Evolutionary conservation across 1,140 invertebrate genomes (phyloP), one percentile per base, ranked within the genome.

Genomic region (Stegodyphus dumicola): DNA sequence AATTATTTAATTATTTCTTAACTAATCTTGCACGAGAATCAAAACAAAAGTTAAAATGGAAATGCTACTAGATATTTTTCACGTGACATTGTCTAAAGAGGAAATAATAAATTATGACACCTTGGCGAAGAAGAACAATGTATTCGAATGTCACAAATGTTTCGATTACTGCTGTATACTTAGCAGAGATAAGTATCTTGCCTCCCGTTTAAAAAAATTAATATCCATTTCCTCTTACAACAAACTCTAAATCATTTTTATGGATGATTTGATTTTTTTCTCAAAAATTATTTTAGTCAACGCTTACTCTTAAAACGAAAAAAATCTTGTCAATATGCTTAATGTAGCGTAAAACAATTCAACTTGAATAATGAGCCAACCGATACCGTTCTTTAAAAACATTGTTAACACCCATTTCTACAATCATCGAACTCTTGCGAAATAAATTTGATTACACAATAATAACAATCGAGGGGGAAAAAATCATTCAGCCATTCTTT

Each of bases 381-480:
- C 74, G 65, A 85, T 85, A 77, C 64, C 48, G 15, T 76, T 69
- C 33, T 77, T 67, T 76, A 85, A 85, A 77, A 85, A 85, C 71
- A 77, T 60, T 76, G 81, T 77, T 85, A 85, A 85, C 81, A 85
- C 17, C 77, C 81, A 66, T 85, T 85, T 64, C 33, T 69, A 85
- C 64, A 76, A 69, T 70, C 74, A 77, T 76, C 65, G 73, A 85
- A 85, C 81, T 66, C 18, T 65, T 17, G 52, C 48, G 80, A 83
- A 85, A 85, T 85, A 85, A 85, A 85, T 85, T 85, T 85, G 81
- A 85, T 85, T 85, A 85, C 81, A 85, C 81, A 85, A 85, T 76
- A 85, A 85, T 85, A 85, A 76, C 81, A 85, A 85, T 85, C 51
- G 33, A 53, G 3, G 51, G 53, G 75, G 65, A 83, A 83, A 75